A percentile compares a stretch with the other conserved stretches of the same genome.
phyloP scores from a whole-genome alignment of 2,888 invertebrate species.

The Mesodorylaimus sp. region DNA sequence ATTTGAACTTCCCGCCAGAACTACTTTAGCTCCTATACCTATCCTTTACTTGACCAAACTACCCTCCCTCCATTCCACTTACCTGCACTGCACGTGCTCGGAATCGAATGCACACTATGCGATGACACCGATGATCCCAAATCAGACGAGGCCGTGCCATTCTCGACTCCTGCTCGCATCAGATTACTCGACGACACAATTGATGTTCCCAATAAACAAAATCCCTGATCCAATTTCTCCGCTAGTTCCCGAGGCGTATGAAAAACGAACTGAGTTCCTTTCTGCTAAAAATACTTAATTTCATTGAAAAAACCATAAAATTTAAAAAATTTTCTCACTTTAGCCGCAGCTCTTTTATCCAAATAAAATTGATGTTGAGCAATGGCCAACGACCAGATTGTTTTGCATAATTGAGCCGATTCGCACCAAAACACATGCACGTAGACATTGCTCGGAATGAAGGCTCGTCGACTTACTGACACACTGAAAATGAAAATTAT shows the following conservation, averaged over 20 bases:
- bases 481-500: slow-evolving; percentile 34
- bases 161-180: neutral
- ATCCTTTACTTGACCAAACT: no score
- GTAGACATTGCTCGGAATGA: slow-evolving; percentile 37
- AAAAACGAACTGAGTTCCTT: neutral
- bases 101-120: slow-evolving; percentile 7
- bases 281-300: neutral
- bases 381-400: slow-evolving; percentile 42
- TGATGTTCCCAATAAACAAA: neutral
- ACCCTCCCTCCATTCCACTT: no score
- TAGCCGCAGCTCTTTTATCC: slow-evolving; percentile 29
- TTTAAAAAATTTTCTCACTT: no score
- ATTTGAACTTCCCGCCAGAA: no score
- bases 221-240: no score
- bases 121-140: slow-evolving; percentile 4
- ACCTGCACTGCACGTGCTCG: slow-evolving; percentile 1
- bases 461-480: slow-evolving; percentile 37
- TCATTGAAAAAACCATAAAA: no score
- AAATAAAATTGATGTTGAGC: slow-evolving; percentile 42
- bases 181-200: neutral
- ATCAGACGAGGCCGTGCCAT: slow-evolving; percentile 3
- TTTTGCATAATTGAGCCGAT: slow-evolving; percentile 37
- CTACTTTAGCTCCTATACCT: no score
- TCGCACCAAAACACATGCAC: slow-evolving; percentile 33
- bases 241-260: neutral